These are phyloP conservation scores for Antechinus stuartii DNA, from an alignment of 2,113 vertebrate genomes.

Conservation along the genomic window DNA sequence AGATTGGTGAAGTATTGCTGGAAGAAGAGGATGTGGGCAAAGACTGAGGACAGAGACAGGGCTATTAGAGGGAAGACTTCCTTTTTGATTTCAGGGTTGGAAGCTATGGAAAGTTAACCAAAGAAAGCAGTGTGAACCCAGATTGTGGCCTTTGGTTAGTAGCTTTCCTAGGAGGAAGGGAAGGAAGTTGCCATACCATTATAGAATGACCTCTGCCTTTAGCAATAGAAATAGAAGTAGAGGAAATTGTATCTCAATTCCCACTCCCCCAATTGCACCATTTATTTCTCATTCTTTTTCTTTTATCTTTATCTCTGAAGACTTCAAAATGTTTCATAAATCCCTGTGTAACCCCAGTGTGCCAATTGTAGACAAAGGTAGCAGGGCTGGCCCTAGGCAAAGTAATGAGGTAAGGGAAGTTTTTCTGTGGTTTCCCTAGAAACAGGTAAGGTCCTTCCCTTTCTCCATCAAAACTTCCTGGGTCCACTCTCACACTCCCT, in stretches of 20 bases:
- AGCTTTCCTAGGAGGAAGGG: not conserved
- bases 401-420: not conserved
- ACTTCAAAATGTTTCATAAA: constrained; percentile 16
- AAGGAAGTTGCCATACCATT: not conserved
- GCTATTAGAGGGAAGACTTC: not conserved
- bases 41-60: not conserved
- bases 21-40: constrained; percentile 5
- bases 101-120: not conserved
- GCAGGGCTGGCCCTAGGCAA: not conserved
- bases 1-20: not conserved
- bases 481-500: not conserved
- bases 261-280: not conserved
- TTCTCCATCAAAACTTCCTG: not conserved
- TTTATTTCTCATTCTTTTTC: not conserved
- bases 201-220: constrained; percentile 11
- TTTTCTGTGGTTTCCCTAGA: not conserved
- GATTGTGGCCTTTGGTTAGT: not conserved
- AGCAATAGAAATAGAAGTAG: not conserved
- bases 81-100: not conserved
- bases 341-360: not conserved
- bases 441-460: not conserved
- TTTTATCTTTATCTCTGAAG: constrained; percentile 21
- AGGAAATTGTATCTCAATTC: not conserved
- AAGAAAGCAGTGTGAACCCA: not conserved
- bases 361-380: not conserved